Evolutionary conservation across 1,140 invertebrate species (phyloP).

Genomic region (Papilio dardanus): DNA sequence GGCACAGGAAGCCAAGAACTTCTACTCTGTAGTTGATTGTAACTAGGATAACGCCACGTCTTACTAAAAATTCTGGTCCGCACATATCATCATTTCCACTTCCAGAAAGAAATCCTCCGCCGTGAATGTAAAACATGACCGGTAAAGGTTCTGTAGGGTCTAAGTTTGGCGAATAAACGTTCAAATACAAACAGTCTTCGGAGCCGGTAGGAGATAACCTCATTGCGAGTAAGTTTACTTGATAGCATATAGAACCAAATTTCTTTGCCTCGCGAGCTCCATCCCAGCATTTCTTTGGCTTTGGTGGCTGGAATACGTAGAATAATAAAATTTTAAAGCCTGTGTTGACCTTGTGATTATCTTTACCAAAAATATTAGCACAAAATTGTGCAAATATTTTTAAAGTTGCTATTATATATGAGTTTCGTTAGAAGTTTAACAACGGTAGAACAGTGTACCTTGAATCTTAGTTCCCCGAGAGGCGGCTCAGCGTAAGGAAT

Average conservation of each 20-base stretch:
- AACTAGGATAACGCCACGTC: constrained; percentile 37
- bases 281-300: constrained; percentile 49
- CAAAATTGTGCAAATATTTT: no score
- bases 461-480: constrained; percentile 82
- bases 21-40: constrained; percentile 39
- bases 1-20: constrained; percentile 38
- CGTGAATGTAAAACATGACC: constrained; percentile 43
- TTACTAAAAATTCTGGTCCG: constrained; percentile 42
- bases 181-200: constrained; percentile 84
- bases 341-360: no score
- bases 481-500: constrained; percentile 87
- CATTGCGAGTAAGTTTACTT: constrained; percentile 37
- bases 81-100: constrained; percentile 35
- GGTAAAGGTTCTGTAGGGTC: constrained; percentile 44
- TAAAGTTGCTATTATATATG: no score
- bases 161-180: constrained; percentile 81
- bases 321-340: no score
- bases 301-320: constrained; percentile 49
- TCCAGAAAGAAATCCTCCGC: constrained; percentile 29
- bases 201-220: constrained; percentile 53
- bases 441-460: constrained; percentile 49
- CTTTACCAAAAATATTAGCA: no score
- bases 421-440: neutral
- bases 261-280: constrained; percentile 49
- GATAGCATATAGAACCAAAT: constrained; percentile 45